phyloP scores from a whole-genome alignment of 2,797 vertebrate genomes.

The Sebastes melanostomus region DNA sequence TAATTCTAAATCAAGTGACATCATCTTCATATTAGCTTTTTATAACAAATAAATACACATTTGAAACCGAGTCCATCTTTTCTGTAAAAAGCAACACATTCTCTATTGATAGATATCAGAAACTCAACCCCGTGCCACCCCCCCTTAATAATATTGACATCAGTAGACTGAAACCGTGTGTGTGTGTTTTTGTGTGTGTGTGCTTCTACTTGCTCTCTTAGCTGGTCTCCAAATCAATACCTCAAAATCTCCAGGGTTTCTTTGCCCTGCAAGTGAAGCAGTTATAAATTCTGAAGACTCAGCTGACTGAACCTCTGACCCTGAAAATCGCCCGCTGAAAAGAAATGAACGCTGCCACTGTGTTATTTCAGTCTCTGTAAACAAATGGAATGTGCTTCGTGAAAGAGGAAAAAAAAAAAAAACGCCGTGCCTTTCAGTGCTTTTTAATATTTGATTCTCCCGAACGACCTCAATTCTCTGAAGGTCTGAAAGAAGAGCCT shows the following conservation, averaged over 20 bases:
- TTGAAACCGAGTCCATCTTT: neutral
- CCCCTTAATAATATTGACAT: conserved; percentile 41
- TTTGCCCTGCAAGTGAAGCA: conserved; percentile 62
- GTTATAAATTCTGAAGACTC: conserved; percentile 76
- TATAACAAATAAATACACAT: neutral
- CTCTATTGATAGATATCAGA: neutral
- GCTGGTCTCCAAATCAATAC: conserved; percentile 73
- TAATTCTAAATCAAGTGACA: neutral
- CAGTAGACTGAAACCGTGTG: neutral
- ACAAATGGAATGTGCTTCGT: conserved; percentile 51
- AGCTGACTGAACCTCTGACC: conserved; percentile 76
- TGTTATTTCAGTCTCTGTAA: conserved; percentile 62
- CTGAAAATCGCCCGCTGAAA: conserved; percentile 68
- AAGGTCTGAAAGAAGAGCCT: conserved; percentile 39
- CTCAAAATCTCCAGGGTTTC: conserved; percentile 66
- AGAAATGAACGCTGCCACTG: conserved; percentile 55
- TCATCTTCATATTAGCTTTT: neutral
- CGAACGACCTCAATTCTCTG: conserved; percentile 55
- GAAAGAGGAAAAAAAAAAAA: conserved; percentile 2
- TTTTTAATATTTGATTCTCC: conserved; percentile 67
- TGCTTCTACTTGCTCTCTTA: conserved; percentile 29
- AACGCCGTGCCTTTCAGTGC: conserved; percentile 25
- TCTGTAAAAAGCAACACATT: conserved; percentile 8
- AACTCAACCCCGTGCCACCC: conserved; percentile 11
- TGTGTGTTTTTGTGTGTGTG: neutral